Percentiles rank a stretch among this genome's conserved stretches.
phyloP scores from a whole-genome alignment of 2,113 vertebrate genomes.

The Toxotes chatareus region DNA sequence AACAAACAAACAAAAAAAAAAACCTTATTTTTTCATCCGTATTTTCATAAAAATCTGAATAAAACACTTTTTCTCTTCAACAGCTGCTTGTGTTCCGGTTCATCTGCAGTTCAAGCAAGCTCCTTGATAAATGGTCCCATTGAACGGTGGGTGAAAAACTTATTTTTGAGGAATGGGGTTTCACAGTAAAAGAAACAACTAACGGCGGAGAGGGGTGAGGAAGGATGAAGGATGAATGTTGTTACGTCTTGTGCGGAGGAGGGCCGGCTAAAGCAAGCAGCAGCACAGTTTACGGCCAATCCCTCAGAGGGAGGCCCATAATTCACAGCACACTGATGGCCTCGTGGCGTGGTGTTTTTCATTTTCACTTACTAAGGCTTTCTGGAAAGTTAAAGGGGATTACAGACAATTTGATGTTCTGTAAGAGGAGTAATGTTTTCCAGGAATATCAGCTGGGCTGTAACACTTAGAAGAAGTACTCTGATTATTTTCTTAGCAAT shows the following conservation, averaged over 20 bases:
- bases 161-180: conserved; percentile 41
- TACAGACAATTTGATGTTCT: conserved; percentile 18
- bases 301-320: conserved; percentile 59
- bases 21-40: background rate
- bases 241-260: conserved; percentile 43
- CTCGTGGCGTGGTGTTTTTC: conserved; percentile 45
- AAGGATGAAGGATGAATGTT: conserved; percentile 32
- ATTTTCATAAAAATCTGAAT: conserved; percentile 42
- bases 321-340: conserved; percentile 51
- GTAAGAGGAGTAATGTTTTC: conserved; percentile 6
- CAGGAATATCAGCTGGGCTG: conserved; percentile 17
- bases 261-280: conserved; percentile 70
- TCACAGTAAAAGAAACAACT: conserved; percentile 31
- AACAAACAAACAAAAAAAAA: background rate
- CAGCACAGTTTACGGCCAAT: conserved; percentile 56
- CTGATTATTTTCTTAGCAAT: background rate
- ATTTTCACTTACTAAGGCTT: conserved; percentile 35
- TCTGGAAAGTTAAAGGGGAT: conserved; percentile 22
- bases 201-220: conserved; percentile 1
- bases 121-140: conserved; percentile 52
- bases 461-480: background rate
- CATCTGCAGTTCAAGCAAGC: conserved; percentile 50
- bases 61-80: conserved; percentile 13
- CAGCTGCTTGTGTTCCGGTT: conserved; percentile 61
- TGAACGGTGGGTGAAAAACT: conserved; percentile 46